Conservation (phyloP, 2,888 invertebrate species). For the Nephrotoma flavescens region DNA sequence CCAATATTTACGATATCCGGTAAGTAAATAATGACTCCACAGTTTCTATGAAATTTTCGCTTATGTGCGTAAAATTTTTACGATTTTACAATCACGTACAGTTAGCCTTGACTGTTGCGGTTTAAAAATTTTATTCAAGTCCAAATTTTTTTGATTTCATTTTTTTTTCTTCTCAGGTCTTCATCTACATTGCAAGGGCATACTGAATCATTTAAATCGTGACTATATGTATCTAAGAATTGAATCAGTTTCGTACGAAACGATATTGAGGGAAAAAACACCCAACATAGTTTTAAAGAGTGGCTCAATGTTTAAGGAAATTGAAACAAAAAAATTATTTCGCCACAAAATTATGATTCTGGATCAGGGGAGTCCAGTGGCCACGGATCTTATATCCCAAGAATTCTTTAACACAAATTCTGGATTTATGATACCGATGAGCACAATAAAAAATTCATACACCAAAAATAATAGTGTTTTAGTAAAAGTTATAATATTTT, state of each 20-base stretch:
- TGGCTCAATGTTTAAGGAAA: conserved; percentile 24
- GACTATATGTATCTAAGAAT: conserved; percentile 27
- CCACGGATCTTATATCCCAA: conserved; percentile 26
- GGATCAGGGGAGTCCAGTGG: conserved; percentile 21
- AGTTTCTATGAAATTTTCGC: no score
- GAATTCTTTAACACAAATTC: conserved; percentile 25
- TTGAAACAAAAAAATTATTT: conserved; percentile 19
- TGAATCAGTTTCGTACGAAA: conserved; percentile 15
- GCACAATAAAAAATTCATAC: conserved; percentile 34
- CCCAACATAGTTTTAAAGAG: conserved; percentile 25
- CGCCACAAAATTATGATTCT: conserved; percentile 28
- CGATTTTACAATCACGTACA: not conserved
- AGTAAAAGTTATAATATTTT: conserved; percentile 39
- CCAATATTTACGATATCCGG: conserved; percentile 22
- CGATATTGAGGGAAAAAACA: conserved; percentile 13
- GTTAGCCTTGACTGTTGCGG: not conserved
- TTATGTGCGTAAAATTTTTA: no score
- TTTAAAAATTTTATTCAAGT: not conserved
- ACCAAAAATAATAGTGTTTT: conserved; percentile 34
- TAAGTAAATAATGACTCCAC: not conserved
- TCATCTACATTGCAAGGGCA: conserved; percentile 24
- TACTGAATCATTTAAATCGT: conserved; percentile 29
- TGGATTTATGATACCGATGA: conserved; percentile 36
- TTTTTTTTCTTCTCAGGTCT: conserved; percentile 18
- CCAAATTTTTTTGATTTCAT: not conserved